Evolutionary conservation across 1,140 invertebrate genomes (phyloP).

Genomic region (Wiebesia pumilae): DNA sequence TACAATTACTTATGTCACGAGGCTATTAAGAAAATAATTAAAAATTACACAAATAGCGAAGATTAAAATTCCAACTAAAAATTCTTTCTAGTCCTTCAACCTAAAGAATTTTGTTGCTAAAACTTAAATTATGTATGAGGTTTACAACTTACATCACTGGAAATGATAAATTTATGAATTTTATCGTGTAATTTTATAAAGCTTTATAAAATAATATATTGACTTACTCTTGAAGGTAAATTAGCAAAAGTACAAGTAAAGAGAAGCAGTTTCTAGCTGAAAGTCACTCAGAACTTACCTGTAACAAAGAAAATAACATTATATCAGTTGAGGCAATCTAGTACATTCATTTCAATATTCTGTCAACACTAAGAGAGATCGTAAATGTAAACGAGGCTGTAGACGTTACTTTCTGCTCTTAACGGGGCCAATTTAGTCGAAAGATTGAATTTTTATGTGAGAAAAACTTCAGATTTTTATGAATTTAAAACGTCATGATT

Average conservation of each 20-base stretch:
- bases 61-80: too few species aligned
- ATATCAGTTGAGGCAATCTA: slow-evolving; percentile 50
- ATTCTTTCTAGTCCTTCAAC: too few species aligned
- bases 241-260: neutral
- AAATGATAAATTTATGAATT: too few species aligned
- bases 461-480: slow-evolving; percentile 5
- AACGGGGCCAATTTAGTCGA: neutral
- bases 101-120: too few species aligned
- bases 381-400: slow-evolving; percentile 49
- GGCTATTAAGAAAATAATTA: too few species aligned
- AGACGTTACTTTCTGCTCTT: slow-evolving; percentile 18
- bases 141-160: too few species aligned
- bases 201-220: too few species aligned
- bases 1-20: too few species aligned
- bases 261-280: neutral
- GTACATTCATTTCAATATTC: slow-evolving; percentile 55
- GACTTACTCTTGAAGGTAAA: too few species aligned
- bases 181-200: too few species aligned
- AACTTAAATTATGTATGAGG: too few species aligned
- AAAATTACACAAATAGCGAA: too few species aligned
- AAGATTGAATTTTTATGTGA: slow-evolving; percentile 36
- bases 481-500: neutral
- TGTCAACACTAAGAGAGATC: slow-evolving; percentile 42
- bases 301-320: slow-evolving; percentile 58
- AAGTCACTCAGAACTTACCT: slow-evolving; percentile 59